Percentiles rank a stretch among this genome's conserved stretches.
These are phyloP conservation scores for Xanthia icteritia DNA, from an alignment of 2,888 invertebrate species.

Conservation along the genomic window DNA sequence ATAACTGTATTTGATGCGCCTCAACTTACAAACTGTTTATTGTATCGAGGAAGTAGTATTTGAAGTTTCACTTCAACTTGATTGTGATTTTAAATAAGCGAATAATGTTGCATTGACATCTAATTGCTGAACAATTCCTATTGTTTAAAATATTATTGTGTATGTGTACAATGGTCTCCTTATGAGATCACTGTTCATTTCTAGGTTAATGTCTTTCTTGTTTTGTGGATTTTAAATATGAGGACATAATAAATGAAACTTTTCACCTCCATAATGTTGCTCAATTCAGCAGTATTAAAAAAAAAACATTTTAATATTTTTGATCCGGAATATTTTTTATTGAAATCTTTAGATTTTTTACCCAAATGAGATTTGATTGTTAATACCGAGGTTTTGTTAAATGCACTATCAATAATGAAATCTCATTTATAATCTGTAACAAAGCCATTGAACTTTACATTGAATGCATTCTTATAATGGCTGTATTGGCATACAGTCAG, in stretches of 20 bases:
- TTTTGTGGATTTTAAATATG: conserved; percentile 25
- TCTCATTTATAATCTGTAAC: conserved; percentile 14
- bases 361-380: background rate
- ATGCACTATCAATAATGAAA: background rate
- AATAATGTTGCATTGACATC: conserved; percentile 14
- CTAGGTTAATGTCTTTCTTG: conserved; percentile 59
- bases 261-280: background rate
- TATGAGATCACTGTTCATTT: conserved; percentile 43
- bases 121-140: conserved; percentile 10
- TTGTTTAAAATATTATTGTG: conserved; percentile 35
- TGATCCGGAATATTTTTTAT: background rate
- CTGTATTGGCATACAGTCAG: background rate
- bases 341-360: background rate
- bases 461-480: conserved; percentile 33
- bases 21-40: conserved; percentile 78
- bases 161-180: conserved; percentile 19
- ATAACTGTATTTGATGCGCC: conserved; percentile 84
- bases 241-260: conserved; percentile 6
- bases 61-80: conserved; percentile 43
- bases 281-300: too few relatives aligned
- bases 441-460: conserved; percentile 35
- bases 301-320: background rate
- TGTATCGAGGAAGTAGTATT: conserved; percentile 65
- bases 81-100: conserved; percentile 34
- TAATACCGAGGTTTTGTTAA: conserved; percentile 5